phyloP scores from a whole-genome alignment of 1,140 invertebrate genomes.

The Aradophagus sp. region DNA sequence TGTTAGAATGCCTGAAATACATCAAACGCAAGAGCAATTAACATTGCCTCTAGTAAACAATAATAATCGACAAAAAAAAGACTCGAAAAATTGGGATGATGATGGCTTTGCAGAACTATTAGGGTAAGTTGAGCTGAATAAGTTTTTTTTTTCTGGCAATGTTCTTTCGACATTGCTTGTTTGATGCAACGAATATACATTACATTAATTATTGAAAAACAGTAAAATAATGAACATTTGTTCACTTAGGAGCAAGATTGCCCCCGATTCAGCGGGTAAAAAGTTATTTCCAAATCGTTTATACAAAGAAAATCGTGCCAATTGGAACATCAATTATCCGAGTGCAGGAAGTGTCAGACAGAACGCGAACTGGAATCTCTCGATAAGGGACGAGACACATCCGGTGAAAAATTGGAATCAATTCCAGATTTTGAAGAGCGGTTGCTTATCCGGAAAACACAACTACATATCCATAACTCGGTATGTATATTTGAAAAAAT shows the following conservation, averaged over 20 bases:
- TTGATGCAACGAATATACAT: no score
- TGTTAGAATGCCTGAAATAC: constrained; percentile 57
- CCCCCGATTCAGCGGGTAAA: constrained; percentile 62
- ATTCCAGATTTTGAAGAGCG: constrained; percentile 60
- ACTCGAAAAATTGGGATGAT: constrained; percentile 64
- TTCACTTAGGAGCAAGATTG: constrained; percentile 69
- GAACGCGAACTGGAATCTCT: constrained; percentile 63
- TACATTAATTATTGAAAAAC: no score
- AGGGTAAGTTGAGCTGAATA: no score
- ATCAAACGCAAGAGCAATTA: constrained; percentile 53
- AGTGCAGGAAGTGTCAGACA: constrained; percentile 64
- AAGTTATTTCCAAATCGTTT: constrained; percentile 66
- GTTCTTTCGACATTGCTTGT: no score
- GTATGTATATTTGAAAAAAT: constrained; percentile 19
- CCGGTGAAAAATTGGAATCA: constrained; percentile 62
- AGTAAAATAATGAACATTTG: no score
- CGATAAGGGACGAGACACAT: constrained; percentile 68
- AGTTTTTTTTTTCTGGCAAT: no score
- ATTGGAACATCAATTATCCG: constrained; percentile 74
- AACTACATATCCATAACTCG: constrained; percentile 79
- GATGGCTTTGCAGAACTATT: constrained; percentile 47
- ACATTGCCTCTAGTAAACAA: constrained; percentile 66
- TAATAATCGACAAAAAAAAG: constrained; percentile 60
- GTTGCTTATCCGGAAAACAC: constrained; percentile 80
- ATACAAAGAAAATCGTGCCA: constrained; percentile 75